Evolutionary conservation across 2,888 invertebrate species (phyloP).

Genomic region (Boloria euphrosyne): DNA sequence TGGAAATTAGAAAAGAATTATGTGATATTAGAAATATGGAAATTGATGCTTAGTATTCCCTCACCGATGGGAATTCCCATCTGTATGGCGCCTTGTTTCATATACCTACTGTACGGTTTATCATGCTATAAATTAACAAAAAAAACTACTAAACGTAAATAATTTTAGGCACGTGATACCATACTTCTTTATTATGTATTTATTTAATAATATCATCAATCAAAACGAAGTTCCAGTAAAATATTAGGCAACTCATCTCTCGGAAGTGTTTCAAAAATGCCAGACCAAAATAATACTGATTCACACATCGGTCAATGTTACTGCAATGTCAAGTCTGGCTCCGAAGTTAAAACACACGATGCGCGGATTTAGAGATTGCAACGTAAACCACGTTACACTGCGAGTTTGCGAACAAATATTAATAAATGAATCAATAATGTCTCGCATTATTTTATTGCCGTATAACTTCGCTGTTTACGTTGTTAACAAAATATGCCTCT

Average conservation of each 20-base stretch:
- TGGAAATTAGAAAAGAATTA: no score
- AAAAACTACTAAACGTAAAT: no score
- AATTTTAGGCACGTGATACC: no score
- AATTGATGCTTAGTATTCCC: no score
- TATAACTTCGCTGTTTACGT: neutral
- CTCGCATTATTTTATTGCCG: neutral
- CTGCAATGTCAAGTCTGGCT: conserved; percentile 38
- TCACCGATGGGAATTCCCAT: no score
- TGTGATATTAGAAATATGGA: no score
- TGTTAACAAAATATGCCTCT: no score
- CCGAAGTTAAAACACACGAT: conserved; percentile 14
- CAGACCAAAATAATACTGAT: conserved; percentile 41
- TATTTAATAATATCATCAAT: conserved; percentile 11
- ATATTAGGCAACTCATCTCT: conserved; percentile 17
- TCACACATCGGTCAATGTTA: conserved; percentile 40
- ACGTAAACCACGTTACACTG: neutral
- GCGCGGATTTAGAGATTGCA: conserved; percentile 13
- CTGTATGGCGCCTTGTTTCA: no score
- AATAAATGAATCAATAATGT: neutral
- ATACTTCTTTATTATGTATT: neutral
- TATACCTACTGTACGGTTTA: no score
- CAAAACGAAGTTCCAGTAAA: conserved; percentile 14
- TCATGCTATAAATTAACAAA: no score
- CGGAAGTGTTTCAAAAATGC: conserved; percentile 35
- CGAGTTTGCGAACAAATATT: neutral